phyloP scores from a whole-genome alignment of 2,888 invertebrate species.

The Nycteola revayana region DNA sequence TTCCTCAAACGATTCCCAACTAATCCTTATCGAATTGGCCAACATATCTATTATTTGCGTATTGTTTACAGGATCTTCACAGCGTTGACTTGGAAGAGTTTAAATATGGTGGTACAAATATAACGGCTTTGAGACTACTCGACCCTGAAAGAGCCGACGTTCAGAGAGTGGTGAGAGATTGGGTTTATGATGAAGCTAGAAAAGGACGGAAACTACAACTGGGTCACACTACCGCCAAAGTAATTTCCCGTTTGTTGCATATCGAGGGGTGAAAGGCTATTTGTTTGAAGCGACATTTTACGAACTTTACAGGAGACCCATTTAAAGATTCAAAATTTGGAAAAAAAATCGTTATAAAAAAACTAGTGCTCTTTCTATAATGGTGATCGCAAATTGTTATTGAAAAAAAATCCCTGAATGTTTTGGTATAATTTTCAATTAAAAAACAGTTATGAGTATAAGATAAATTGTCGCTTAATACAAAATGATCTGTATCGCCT shows the following conservation, averaged over 20 bases:
- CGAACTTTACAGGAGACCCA: too few species aligned
- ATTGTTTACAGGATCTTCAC: conserved; percentile 88
- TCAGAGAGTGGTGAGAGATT: conserved; percentile 88
- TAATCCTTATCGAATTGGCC: background rate
- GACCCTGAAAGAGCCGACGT: conserved; percentile 92
- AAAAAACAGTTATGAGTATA: too few species aligned
- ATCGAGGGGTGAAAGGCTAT: too few species aligned
- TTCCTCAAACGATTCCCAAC: background rate
- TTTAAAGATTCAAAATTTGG: too few species aligned
- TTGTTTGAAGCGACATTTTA: too few species aligned
- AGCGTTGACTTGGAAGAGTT: conserved; percentile 96
- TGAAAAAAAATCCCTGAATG: too few species aligned
- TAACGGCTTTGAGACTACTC: conserved; percentile 95
- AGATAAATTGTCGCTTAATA: too few species aligned
- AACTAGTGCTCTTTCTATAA: too few species aligned
- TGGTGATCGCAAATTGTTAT: too few species aligned
- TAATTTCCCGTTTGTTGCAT: conserved; percentile 50
- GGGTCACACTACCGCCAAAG: conserved; percentile 81
- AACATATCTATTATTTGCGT: conserved; percentile 2
- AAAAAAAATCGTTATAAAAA: too few species aligned
- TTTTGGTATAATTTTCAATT: too few species aligned
- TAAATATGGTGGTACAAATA: conserved; percentile 96
- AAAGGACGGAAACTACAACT: conserved; percentile 83
- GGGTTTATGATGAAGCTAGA: conserved; percentile 89
- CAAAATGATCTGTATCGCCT: too few species aligned